Conservation (phyloP, 1,140 invertebrate species). For the Diabrotica undecimpunctata region DNA sequence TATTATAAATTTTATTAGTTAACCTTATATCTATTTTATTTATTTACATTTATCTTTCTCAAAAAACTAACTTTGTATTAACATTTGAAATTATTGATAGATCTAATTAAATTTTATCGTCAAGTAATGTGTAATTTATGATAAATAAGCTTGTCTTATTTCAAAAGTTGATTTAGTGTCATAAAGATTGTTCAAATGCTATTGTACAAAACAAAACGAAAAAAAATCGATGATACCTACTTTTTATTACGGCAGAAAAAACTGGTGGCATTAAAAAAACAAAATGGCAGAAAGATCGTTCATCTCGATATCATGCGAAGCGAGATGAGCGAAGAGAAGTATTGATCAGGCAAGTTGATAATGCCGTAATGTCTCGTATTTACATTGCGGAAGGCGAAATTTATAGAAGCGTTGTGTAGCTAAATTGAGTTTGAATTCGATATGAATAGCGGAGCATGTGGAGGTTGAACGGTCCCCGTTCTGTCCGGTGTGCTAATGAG, state of each 20-base stretch:
- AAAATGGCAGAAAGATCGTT: conserved; percentile 3
- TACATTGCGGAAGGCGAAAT: conserved; percentile 31
- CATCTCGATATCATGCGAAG: conserved; percentile 2
- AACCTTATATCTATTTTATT: too few relatives aligned
- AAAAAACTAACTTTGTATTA: too few relatives aligned
- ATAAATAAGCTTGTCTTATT: too few relatives aligned
- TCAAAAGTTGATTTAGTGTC: too few relatives aligned
- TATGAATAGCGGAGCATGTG: conserved; percentile 36
- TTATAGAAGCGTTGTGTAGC: conserved; percentile 31
- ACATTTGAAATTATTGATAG: too few relatives aligned
- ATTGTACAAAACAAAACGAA: too few relatives aligned
- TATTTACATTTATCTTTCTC: too few relatives aligned
- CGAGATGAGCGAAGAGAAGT: conserved; percentile 12
- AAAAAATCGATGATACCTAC: too few relatives aligned
- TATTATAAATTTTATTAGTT: too few relatives aligned
- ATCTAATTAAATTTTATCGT: too few relatives aligned
- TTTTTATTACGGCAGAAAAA: not conserved
- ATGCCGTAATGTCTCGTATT: conserved; percentile 22
- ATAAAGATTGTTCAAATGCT: too few relatives aligned
- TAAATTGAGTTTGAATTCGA: conserved; percentile 42
- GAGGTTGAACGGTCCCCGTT: conserved; percentile 30
- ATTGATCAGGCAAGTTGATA: conserved; percentile 19
- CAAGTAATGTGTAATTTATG: too few relatives aligned
- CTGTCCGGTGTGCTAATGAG: conserved; percentile 40
- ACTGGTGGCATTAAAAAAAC: not conserved